Base-by-base conservation (phyloP, 2,113 vertebrate genomes). In the Ursus arctos region DNA sequence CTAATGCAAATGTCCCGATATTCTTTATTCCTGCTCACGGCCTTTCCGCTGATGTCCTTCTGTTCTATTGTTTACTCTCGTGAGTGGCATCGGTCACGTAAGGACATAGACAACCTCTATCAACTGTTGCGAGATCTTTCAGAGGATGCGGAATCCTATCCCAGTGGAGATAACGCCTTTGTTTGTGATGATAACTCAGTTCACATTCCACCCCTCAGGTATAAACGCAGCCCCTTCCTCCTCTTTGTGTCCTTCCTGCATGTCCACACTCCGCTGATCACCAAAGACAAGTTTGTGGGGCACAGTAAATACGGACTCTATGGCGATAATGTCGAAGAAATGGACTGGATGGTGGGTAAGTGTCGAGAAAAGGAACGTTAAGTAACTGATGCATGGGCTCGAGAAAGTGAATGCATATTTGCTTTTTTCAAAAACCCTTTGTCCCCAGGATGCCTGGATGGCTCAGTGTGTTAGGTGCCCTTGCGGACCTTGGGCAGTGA, bases 261-360 rank as follows among this genome's bases (percentile, higher is more conserved):
- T 2, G 92, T 99, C 33, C 99, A 99, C 95, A 98, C 97, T 0
- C 99, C 99, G 0, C 98, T 99, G 18, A 97, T 99, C 85, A 98
- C 94, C 69, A 98, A 95, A 2, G 97, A 99, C 7, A 95, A 94
- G 43, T 99, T 99, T 43, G 94, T 97, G 1, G 99, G 99, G 16
- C 99, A 95, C 91, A 99, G 99, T 86, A 98, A 95, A 69, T 98
- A 99, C 16, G 99, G 99, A 11, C 43, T 97, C 36, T 99, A 99
- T 10, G 99, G 99, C 5, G 99, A 99, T 80, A 99, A 99, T 40
- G 83, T 99, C 0, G 99, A 99, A 61, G 99, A 99, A 88, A 36
- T 99, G 97, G 99, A 99, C 94, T 99, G 99, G 99, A 98, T 99
- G 91, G 97, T 99, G 5, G 99, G 99, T 99, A 55, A 98, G 98